phyloP scores from a whole-genome alignment of 2,888 invertebrate genomes.

The Microdon myrmicae region DNA sequence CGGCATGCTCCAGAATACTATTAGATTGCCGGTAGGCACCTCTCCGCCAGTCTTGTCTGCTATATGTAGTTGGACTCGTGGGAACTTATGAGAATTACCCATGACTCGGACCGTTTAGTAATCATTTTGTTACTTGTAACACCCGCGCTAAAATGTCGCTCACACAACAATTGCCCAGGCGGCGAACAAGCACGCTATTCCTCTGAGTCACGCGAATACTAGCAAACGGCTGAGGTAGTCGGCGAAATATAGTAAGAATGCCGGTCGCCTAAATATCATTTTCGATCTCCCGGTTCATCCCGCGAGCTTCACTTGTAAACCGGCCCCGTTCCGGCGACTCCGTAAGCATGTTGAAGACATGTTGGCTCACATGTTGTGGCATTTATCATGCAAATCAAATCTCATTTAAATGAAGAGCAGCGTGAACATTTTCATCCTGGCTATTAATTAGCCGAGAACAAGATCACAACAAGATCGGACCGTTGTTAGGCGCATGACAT shows the following conservation, averaged over 20 bases:
- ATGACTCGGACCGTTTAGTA: constrained; percentile 24
- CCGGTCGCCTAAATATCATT: constrained; percentile 9
- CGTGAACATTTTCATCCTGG: constrained; percentile 54
- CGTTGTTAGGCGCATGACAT: constrained; percentile 48
- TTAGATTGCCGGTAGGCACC: constrained; percentile 1
- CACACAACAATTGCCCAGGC: constrained; percentile 1
- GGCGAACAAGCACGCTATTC: too few relatives aligned
- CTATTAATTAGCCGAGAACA: constrained; percentile 55
- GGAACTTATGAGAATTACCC: constrained; percentile 22
- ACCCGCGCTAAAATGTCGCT: constrained; percentile 23
- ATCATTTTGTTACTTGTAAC: constrained; percentile 4
- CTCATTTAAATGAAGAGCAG: constrained; percentile 52
- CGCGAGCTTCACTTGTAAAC: constrained; percentile 1
- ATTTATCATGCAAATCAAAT: constrained; percentile 54
- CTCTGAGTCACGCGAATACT: too few relatives aligned
- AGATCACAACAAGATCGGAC: constrained; percentile 53
- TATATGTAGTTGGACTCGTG: constrained; percentile 2
- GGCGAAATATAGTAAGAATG: too few relatives aligned
- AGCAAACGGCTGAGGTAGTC: too few relatives aligned
- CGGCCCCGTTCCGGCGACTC: constrained; percentile 3
- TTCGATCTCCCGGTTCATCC: background rate
- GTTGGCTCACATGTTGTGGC: constrained; percentile 50
- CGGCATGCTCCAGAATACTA: background rate
- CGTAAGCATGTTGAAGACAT: constrained; percentile 16
- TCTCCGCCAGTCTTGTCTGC: background rate